Evolutionary conservation across 2,113 vertebrate genomes (phyloP).

Genomic region (Passer montanus): DNA sequence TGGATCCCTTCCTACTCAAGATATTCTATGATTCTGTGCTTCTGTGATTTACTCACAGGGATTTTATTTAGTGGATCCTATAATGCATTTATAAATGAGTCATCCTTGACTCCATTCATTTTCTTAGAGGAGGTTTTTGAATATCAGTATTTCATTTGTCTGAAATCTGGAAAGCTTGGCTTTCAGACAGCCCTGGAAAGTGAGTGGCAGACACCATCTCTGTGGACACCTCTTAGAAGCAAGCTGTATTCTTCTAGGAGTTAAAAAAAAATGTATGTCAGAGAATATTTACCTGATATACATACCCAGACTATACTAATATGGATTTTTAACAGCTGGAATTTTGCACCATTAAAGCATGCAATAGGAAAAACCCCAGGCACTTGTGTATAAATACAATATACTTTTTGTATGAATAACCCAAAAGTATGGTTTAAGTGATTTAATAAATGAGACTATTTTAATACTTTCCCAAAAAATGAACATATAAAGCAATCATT

Average conservation of each 20-base stretch:
- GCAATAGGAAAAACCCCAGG: accelerated
- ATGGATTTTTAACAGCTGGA: not conserved
- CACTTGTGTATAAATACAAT: not conserved
- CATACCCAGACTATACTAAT: not conserved
- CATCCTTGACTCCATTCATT: not conserved
- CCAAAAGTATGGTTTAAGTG: not conserved
- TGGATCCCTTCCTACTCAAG: not conserved
- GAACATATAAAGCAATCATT: not conserved
- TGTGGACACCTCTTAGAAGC: not conserved
- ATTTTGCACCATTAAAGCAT: not conserved
- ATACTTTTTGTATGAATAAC: not conserved
- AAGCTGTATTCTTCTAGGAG: not conserved
- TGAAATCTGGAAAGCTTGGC: not conserved
- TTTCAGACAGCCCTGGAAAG: not conserved
- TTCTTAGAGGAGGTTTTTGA: not conserved
- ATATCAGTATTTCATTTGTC: not conserved
- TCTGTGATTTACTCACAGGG: not conserved
- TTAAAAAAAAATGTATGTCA: not conserved
- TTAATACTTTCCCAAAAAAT: not conserved
- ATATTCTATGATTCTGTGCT: not conserved
- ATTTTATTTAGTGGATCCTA: not conserved
- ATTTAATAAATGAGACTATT: not conserved
- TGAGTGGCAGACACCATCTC: not conserved
- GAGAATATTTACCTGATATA: not conserved
- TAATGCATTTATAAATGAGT: not conserved